Base-by-base conservation (phyloP, 2,113 vertebrate species). In the Apeltes quadracus region DNA sequence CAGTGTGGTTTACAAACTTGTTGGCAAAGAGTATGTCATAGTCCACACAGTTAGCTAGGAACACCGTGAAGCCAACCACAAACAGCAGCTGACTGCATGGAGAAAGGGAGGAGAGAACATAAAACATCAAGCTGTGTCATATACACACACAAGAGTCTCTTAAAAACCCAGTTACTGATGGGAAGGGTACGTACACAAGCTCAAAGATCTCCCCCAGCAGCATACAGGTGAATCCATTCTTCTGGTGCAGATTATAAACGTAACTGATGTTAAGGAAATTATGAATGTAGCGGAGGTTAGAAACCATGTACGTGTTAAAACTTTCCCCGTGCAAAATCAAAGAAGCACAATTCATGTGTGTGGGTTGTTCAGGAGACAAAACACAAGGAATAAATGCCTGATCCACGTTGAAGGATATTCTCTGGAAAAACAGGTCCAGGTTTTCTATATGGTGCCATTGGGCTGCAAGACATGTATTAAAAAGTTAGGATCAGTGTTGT, bases 181-280 rank as follows among this genome's bases (percentile, higher is more conserved):
- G 22, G 66, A 1, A 29, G 13, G 25, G 78, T 84, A 95, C 97
- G 92, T 94, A 98, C 98, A 97, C 95, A 68, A 99, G 94, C 81
- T 99, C 98, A 90, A 99, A 99, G 79, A 99, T 93, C 92, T 98
- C 98, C 62, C 96, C 96, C 13, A 98, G 92, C 55, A 98, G 94
- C 98, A 99, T 99, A 82, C 98, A 98, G 11, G 95, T 98, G 88
- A 99, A 99, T 81, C 98, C 98, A 93, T 98, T 98, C 94, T 99
- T 99, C 94, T 99, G 98, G 84, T 99, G 98, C 78, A 98, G 92
- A 84, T 98, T 98, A 95, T 99, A 99, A 73, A 99, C 89, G 95
- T 99, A 72, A 50, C 29, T 14, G 5, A 69, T 0, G 69, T 83
- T 78, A 89, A 88, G 83, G 77, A 92, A 92, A 93, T 83, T 32